phyloP scores from a whole-genome alignment of 2,888 invertebrate species.

The Chaetogeoica ovagalla region DNA sequence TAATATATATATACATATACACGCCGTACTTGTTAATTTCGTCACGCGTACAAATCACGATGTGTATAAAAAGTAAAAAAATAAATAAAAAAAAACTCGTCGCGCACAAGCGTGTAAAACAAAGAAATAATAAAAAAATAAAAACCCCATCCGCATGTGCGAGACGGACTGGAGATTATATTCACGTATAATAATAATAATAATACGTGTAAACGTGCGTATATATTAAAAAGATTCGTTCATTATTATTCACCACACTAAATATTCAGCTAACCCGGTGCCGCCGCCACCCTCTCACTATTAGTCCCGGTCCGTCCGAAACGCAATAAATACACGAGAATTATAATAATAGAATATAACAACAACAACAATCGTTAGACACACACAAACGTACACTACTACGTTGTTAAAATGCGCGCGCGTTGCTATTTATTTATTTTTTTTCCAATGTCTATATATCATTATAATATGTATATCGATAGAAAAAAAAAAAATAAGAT shows the following conservation, averaged over 20 bases:
- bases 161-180: conserved; percentile 28
- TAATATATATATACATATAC: background rate
- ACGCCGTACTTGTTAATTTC: conserved; percentile 26
- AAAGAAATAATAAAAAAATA: conserved; percentile 29
- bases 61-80: too few species aligned
- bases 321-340: background rate
- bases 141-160: background rate
- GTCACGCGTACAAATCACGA: conserved; percentile 27
- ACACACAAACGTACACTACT: too few species aligned
- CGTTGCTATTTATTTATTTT: too few species aligned
- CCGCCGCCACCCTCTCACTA: background rate
- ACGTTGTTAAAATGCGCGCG: background rate
- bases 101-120: conserved; percentile 45
- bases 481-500: too few species aligned
- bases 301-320: too few species aligned
- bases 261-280: background rate
- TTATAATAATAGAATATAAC: conserved; percentile 10
- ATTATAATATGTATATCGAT: too few species aligned
- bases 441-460: too few species aligned
- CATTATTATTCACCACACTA: conserved; percentile 45
- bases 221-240: conserved; percentile 43
- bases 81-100: conserved; percentile 30
- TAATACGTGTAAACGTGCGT: conserved; percentile 12
- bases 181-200: conserved; percentile 20
- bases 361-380: conserved; percentile 7